Percentiles rank a stretch among this genome's conserved stretches.
These are phyloP conservation scores for Scaptomyza montana DNA, from an alignment of 1,140 invertebrate species.

Conservation along the genomic window DNA sequence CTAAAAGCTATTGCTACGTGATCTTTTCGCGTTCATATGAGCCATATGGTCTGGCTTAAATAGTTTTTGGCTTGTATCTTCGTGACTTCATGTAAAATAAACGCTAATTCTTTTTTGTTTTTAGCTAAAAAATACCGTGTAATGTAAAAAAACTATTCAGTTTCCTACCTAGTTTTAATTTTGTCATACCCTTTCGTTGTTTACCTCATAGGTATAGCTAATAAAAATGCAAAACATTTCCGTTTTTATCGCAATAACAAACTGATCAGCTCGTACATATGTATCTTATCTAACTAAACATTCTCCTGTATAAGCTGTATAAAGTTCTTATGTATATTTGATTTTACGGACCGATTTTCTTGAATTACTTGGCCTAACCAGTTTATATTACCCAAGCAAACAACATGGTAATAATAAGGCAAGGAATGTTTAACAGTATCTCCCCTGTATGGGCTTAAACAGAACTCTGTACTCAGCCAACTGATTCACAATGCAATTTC, in stretches of 20 bases:
- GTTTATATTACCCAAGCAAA: slow-evolving; percentile 4
- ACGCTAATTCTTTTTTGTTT: slow-evolving; percentile 37
- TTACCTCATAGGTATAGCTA: slow-evolving; percentile 3
- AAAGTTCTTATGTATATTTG: slow-evolving; percentile 29
- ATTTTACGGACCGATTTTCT: slow-evolving; percentile 5
- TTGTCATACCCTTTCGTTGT: slow-evolving; percentile 6
- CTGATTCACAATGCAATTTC: slow-evolving; percentile 34
- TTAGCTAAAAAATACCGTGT: slow-evolving; percentile 1
- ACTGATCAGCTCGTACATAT: not conserved
- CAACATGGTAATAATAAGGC: not conserved
- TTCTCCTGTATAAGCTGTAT: slow-evolving; percentile 17
- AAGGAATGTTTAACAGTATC: not conserved
- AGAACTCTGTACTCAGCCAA: not conserved
- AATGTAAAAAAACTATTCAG: too few relatives aligned
- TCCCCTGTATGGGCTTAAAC: slow-evolving; percentile 10
- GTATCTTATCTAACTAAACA: slow-evolving; percentile 43
- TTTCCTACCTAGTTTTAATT: not conserved
- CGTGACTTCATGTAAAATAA: slow-evolving; percentile 50
- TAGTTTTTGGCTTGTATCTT: slow-evolving; percentile 10
- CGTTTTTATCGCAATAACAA: slow-evolving; percentile 26
- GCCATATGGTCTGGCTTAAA: slow-evolving; percentile 34
- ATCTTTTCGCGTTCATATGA: slow-evolving; percentile 18
- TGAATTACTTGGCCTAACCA: slow-evolving; percentile 9
- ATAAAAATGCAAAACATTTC: slow-evolving; percentile 41
- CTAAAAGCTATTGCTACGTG: slow-evolving; percentile 59